A percentile compares a stretch with the other conserved stretches of the same genome.
phyloP scores from a whole-genome alignment of 2,797 vertebrate genomes.

The Myotis vivesi region DNA sequence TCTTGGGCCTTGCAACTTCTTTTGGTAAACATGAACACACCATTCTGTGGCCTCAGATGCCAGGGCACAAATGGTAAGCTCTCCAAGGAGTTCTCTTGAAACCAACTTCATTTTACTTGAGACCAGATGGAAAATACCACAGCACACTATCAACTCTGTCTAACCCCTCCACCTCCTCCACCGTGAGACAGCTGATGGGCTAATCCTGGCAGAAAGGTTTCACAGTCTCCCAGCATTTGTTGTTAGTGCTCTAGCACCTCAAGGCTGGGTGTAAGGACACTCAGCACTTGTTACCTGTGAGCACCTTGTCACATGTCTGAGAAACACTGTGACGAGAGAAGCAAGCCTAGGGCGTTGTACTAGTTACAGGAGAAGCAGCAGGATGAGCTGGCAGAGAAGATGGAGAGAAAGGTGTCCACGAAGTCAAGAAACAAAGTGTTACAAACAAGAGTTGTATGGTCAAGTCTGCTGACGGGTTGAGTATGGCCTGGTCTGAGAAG shows the following conservation, averaged over 20 bases:
- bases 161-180: not conserved
- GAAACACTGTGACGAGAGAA: not conserved
- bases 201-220: not conserved
- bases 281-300: not conserved
- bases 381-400: not conserved
- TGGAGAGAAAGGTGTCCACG: not conserved
- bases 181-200: not conserved
- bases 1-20: not conserved
- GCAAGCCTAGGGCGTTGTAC: not conserved
- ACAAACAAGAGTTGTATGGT: not conserved
- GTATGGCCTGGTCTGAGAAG: not conserved
- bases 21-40: not conserved
- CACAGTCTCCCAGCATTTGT: not conserved
- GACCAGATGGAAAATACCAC: not conserved
- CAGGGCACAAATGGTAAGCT: not conserved
- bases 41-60: not conserved
- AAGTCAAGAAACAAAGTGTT: not conserved
- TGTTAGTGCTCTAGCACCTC: not conserved
- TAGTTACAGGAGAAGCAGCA: not conserved
- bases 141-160: not conserved
- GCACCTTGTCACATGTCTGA: not conserved
- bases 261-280: not conserved
- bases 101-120: not conserved
- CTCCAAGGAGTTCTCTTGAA: not conserved
- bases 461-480: not conserved